A percentile compares a stretch with the other conserved stretches of the same genome.
phyloP scores from a whole-genome alignment of 2,113 vertebrate genomes.

The Pachycephala philippinensis region DNA sequence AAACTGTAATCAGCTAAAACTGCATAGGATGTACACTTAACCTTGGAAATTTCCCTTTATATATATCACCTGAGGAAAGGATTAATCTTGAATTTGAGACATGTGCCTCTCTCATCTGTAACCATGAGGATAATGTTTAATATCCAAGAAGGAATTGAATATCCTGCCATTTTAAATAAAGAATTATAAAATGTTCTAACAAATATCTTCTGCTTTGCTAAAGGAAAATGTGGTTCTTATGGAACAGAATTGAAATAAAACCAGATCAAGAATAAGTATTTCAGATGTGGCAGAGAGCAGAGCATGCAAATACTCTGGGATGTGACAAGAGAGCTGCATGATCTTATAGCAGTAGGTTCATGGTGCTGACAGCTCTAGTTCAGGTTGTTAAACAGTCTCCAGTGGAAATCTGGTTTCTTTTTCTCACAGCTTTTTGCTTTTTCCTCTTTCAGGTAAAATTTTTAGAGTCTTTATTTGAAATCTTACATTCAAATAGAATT shows the following conservation, averaged over 20 bases:
- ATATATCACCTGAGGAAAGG: constrained; percentile 38
- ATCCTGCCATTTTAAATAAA: constrained; percentile 42
- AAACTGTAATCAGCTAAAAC: constrained; percentile 32
- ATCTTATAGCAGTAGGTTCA: not conserved
- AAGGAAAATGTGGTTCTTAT: not conserved
- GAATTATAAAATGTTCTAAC: constrained; percentile 27
- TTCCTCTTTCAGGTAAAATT: not conserved
- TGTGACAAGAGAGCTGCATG: not conserved
- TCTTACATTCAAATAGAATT: not conserved
- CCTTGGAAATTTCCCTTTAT: constrained; percentile 38
- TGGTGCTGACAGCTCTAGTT: not conserved
- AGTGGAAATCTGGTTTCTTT: not conserved
- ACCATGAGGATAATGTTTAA: constrained; percentile 34
- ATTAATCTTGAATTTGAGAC: constrained; percentile 49
- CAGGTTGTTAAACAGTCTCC: not conserved
- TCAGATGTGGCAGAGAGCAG: not conserved
- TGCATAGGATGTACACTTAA: constrained; percentile 12
- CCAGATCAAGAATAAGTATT: not conserved
- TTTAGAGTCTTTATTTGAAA: not conserved
- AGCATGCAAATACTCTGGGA: not conserved
- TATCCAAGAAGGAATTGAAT: constrained; percentile 18
- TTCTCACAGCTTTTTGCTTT: not conserved
- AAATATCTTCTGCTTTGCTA: not conserved
- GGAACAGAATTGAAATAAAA: not conserved
- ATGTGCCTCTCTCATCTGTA: not conserved